These are phyloP conservation scores for Ditula angustiorana DNA, from an alignment of 2,888 invertebrate species.

Conservation along the genomic window DNA sequence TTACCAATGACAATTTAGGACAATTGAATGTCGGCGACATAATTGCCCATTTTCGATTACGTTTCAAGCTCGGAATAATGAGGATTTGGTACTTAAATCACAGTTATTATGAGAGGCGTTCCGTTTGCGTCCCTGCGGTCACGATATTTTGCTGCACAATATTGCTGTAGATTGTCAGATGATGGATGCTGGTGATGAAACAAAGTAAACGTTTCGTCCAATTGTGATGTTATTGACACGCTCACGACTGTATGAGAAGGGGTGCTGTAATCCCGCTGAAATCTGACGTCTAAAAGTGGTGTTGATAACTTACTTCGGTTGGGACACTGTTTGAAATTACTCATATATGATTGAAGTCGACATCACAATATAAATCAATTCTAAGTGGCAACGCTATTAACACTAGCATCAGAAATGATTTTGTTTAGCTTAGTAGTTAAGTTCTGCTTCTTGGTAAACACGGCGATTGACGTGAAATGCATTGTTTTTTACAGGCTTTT, in stretches of 20 bases:
- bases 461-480: no score
- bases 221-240: constrained; percentile 29
- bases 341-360: no score
- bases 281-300: constrained; percentile 5
- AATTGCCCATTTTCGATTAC: constrained; percentile 74
- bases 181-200: constrained; percentile 39
- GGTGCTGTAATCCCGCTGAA: constrained; percentile 17
- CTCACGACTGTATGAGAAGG: constrained; percentile 29
- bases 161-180: constrained; percentile 39
- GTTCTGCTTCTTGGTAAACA: no score
- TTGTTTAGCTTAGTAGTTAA: no score
- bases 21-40: constrained; percentile 72
- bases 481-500: no score
- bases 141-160: constrained; percentile 61
- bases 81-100: constrained; percentile 66
- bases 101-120: constrained; percentile 61
- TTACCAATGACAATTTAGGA: constrained; percentile 63
- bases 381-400: no score
- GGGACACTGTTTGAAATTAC: not conserved
- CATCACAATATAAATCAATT: no score
- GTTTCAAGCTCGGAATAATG: constrained; percentile 63
- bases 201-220: constrained; percentile 35
- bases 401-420: no score
- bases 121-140: constrained; percentile 63
- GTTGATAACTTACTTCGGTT: not conserved